Percentiles rank a stretch among this genome's conserved stretches.
These are phyloP conservation scores for Setophaga kirtlandii DNA, from an alignment of 2,113 vertebrate genomes.

Conservation along the genomic window DNA sequence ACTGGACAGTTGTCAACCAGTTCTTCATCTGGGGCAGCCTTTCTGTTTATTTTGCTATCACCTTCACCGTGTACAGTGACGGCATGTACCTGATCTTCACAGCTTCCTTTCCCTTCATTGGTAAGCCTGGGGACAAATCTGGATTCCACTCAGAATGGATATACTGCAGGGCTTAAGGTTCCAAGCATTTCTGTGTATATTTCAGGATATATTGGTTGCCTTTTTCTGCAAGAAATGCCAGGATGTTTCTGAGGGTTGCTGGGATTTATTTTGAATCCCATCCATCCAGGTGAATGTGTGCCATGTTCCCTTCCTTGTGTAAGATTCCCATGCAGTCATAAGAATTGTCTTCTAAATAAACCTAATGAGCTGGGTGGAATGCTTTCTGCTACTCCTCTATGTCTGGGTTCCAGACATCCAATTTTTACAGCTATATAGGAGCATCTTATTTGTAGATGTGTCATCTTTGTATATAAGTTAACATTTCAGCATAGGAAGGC, in stretches of 20 bases:
- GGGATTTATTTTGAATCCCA: background rate
- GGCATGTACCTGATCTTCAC: conserved; percentile 90
- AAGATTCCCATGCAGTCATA: background rate
- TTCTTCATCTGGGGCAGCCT: conserved; percentile 95
- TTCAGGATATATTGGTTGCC: background rate
- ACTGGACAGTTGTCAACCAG: conserved; percentile 94
- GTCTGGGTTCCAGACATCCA: background rate
- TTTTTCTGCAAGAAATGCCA: background rate
- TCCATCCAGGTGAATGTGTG: background rate
- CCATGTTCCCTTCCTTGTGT: background rate
- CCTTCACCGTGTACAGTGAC: conserved; percentile 91
- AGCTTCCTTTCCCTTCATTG: conserved; percentile 86
- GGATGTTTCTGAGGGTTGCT: background rate
- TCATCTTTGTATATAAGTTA: background rate
- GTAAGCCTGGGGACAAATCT: conserved; percentile 73
- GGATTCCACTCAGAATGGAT: background rate
- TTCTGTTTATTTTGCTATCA: conserved; percentile 87
- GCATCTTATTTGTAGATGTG: background rate
- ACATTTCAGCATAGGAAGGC: background rate
- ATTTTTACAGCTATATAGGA: background rate
- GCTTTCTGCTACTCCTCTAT: background rate
- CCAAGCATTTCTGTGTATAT: background rate
- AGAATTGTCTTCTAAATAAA: background rate
- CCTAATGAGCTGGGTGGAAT: background rate
- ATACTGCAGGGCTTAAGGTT: background rate